Percentiles rank a stretch among this genome's conserved stretches.
Evolutionary conservation across 2,113 vertebrate genomes (phyloP).

Genomic region (Calidris pugnax): DNA sequence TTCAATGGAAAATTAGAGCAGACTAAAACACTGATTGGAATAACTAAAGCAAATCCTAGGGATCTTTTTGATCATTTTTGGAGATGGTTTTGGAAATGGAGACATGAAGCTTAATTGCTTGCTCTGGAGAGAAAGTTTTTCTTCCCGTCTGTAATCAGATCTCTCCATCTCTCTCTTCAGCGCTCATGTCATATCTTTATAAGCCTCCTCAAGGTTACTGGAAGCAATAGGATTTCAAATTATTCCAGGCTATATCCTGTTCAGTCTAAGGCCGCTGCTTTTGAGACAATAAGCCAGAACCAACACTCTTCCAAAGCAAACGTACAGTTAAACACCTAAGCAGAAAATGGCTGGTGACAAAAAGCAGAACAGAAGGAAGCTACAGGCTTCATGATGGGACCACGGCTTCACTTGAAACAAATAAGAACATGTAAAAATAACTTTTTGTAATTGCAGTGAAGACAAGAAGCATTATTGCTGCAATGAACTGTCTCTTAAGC

Average conservation of each 20-base stretch:
- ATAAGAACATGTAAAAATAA: neutral
- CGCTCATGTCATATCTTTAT: neutral
- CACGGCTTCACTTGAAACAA: neutral
- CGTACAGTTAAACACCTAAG: neutral
- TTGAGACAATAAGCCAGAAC: neutral
- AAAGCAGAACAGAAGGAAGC: neutral
- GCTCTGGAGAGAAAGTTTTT: neutral
- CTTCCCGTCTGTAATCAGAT: neutral
- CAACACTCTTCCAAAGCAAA: neutral
- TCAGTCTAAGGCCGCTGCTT: neutral
- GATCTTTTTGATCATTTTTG: neutral
- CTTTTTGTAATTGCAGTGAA: neutral
- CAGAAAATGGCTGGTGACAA: neutral
- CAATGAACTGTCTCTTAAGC: neutral
- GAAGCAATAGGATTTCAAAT: neutral
- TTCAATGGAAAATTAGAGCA: neutral
- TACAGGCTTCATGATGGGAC: neutral
- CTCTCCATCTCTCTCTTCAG: neutral
- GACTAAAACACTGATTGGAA: neutral
- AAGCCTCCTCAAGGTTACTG: neutral
- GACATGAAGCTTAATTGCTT: neutral
- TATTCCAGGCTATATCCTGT: neutral
- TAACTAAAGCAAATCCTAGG: neutral
- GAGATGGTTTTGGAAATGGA: neutral
- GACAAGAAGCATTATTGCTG: neutral